These are phyloP conservation scores for Lathamus discolor DNA, from an alignment of 2,113 vertebrate species.

Conservation along the genomic window DNA sequence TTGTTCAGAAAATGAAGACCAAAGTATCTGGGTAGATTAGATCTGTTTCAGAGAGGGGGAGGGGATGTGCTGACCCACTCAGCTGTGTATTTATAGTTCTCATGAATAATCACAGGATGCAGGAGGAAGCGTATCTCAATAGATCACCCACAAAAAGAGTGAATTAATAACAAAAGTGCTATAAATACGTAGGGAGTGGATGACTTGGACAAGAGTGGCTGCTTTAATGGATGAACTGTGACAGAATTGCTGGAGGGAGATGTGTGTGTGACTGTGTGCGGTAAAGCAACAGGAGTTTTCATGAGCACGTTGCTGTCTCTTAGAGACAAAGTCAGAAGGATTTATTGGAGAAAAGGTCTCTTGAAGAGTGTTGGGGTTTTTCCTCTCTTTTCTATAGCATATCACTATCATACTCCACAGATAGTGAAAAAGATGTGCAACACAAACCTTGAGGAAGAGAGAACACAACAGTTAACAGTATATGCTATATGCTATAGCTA, in stretches of 20 bases:
- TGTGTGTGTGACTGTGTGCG: background rate
- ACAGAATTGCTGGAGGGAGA: background rate
- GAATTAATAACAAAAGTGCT: conserved; percentile 25
- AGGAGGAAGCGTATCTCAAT: background rate
- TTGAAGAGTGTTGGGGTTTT: background rate
- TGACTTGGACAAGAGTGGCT: background rate
- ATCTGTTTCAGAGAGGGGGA: background rate
- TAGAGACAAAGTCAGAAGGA: background rate
- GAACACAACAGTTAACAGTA: too few relatives aligned
- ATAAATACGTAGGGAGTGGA: background rate
- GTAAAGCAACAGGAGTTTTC: background rate
- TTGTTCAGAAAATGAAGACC: background rate
- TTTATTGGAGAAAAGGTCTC: background rate
- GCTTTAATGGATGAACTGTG: background rate
- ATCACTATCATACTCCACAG: too few relatives aligned
- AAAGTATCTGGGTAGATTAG: background rate
- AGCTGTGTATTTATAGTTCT: conserved; percentile 24
- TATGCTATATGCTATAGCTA: too few relatives aligned
- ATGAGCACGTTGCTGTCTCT: background rate
- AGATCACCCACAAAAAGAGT: conserved; percentile 8
- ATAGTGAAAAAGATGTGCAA: too few relatives aligned
- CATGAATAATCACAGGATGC: conserved; percentile 34
- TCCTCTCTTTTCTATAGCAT: background rate
- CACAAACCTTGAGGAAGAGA: too few relatives aligned
- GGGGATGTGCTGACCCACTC: background rate